Conservation (phyloP, 2,797 vertebrate genomes). For the Simalia tracyae region DNA sequence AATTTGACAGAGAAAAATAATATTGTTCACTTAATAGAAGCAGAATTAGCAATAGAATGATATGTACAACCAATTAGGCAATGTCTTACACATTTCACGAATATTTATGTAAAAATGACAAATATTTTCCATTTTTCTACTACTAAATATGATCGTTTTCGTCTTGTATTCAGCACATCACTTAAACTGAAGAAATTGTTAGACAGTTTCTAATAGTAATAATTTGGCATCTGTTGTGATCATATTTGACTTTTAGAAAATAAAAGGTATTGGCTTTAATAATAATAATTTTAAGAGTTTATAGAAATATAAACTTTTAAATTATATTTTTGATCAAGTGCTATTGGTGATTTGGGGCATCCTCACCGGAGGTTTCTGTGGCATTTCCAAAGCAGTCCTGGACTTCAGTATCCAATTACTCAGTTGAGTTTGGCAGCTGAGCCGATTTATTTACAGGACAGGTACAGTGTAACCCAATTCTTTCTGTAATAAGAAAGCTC, state of each 20-base stretch:
- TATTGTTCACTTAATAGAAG: conserved; percentile 25
- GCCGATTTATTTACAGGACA: background rate
- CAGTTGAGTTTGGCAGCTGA: background rate
- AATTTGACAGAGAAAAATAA: background rate
- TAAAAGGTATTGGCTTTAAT: background rate
- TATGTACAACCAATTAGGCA: conserved; percentile 9
- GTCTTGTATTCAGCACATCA: conserved; percentile 32
- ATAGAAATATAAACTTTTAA: background rate
- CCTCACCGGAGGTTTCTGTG: background rate
- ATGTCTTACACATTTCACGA: conserved; percentile 41
- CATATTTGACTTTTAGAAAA: conserved; percentile 33
- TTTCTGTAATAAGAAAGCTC: background rate
- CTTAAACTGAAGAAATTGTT: conserved; percentile 51
- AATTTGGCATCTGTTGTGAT: conserved; percentile 45
- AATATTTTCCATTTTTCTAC: conserved; percentile 27
- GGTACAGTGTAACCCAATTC: background rate
- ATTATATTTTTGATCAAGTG: conserved; percentile 31
- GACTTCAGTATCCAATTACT: background rate
- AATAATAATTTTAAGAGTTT: conserved; percentile 11
- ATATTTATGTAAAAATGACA: conserved; percentile 22
- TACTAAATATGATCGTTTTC: conserved; percentile 32
- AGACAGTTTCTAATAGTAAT: conserved; percentile 45
- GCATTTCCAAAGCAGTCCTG: background rate
- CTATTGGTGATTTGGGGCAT: conserved; percentile 3
- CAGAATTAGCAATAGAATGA: background rate